phyloP scores from a whole-genome alignment of 35 echinoderm and acorn worm species.

The Heliocidaris tuberculata region DNA sequence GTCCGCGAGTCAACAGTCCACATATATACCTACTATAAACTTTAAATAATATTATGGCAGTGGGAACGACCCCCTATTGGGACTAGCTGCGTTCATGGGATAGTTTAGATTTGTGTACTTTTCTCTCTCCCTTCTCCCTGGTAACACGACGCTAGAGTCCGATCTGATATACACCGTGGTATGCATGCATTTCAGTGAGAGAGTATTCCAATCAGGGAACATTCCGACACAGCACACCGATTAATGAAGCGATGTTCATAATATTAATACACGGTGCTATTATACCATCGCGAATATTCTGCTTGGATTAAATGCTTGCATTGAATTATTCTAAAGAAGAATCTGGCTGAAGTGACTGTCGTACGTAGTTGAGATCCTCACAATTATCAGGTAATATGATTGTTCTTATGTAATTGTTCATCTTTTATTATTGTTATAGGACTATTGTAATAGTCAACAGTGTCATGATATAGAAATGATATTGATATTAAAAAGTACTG shows the following conservation, averaged over 20 bases:
- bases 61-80: neutral
- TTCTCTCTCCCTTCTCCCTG: slow-evolving; percentile 13
- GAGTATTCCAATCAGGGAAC: neutral
- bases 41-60: neutral
- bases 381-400: too few relatives aligned
- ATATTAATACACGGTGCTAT: too few relatives aligned
- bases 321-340: neutral
- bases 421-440: too few relatives aligned
- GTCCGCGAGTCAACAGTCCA: too few relatives aligned
- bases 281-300: neutral
- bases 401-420: too few relatives aligned
- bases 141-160: neutral
- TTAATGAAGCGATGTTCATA: neutral
- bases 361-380: too few relatives aligned
- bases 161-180: neutral
- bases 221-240: neutral
- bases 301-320: neutral
- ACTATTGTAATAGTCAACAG: too few relatives aligned
- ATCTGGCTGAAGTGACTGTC: neutral
- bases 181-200: too few relatives aligned
- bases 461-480: too few relatives aligned
- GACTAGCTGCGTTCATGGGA: neutral
- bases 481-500: too few relatives aligned
- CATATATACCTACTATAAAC: too few relatives aligned
- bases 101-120: slow-evolving; percentile 34